Evolutionary conservation across 2,113 vertebrate species (phyloP), one percentile per base, ranked within the genome.

Genomic region (Zapus hudsonius): DNA sequence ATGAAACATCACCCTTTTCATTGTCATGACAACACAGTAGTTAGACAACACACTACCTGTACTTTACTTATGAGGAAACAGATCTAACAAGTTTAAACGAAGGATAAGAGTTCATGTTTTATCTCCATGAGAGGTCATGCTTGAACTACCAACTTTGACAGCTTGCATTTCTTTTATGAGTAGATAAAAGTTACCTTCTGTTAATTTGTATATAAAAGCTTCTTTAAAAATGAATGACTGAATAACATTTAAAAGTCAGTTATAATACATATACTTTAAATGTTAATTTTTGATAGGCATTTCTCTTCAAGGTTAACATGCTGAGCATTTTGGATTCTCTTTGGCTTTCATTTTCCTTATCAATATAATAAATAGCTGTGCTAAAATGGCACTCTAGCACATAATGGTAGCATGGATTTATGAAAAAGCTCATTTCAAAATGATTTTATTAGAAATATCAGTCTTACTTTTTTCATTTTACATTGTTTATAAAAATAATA

Each of bases 261-360:
- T 78, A 47, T 44, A 69, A 12, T 63, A 44, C 64, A 27, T 69
- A 33, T 22, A 70, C 81, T 57, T 38, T 72, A 64, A 75, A 57
- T 1, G 83, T 64, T 23, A 85, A 42, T 76, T 17, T 64, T 73
- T 78, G 17, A 2, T 27, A 79, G 10, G 12, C 3, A 75, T 36
- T 93, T 93, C 87, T 31, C n/a, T 81, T 87, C 42, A 13, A 82
- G 31, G 66, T 61, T 83, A 70, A 57, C 31, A 47, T 61, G 82
- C 70, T 59, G 31, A 69, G n/a, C 76, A 72, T 36, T 25, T n/a
- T 57, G 38, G 42, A 70, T 40, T 5, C 31, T 86, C 74, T 31
- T 59, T 81, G 0, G 9, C 31, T 12, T 12, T 74, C 10, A 25
- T 55, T 93, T 83, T 64, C 2, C 52, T 9, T 47, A n/a, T 70